Evolutionary conservation across 2,797 vertebrate species (phyloP).

Genomic region (Decapterus maruadsi): DNA sequence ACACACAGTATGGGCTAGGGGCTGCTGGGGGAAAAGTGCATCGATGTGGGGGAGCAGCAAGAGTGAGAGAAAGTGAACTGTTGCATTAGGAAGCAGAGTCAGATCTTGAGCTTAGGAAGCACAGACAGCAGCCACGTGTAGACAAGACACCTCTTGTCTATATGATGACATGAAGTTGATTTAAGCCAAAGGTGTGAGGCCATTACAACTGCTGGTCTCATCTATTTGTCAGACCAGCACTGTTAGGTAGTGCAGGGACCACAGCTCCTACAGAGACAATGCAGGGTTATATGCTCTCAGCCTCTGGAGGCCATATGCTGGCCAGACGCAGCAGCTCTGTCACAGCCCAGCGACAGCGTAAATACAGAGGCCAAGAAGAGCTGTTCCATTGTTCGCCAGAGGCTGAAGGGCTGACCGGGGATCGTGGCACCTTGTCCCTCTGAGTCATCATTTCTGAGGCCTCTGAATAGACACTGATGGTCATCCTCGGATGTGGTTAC

Average conservation of each 20-base stretch:
- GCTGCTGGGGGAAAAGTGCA: slow-evolving; percentile 66
- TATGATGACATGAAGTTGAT: slow-evolving; percentile 23
- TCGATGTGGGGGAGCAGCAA: slow-evolving; percentile 63
- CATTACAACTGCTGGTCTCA: slow-evolving; percentile 1
- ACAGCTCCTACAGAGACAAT: slow-evolving; percentile 62
- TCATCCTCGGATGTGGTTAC: slow-evolving; percentile 53
- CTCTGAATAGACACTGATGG: slow-evolving; percentile 49
- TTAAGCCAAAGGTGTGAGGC: slow-evolving; percentile 2
- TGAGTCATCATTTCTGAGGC: slow-evolving; percentile 59
- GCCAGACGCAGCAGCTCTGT: slow-evolving; percentile 75
- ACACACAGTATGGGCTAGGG: slow-evolving; percentile 33
- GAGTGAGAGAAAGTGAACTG: slow-evolving; percentile 39
- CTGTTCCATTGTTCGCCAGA: slow-evolving; percentile 76
- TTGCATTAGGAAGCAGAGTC: slow-evolving; percentile 66
- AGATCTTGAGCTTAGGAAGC: slow-evolving; percentile 31
- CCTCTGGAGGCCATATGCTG: slow-evolving; percentile 79
- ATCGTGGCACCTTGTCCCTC: slow-evolving; percentile 64
- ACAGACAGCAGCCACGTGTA: slow-evolving; percentile 39
- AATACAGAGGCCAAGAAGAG: slow-evolving; percentile 70
- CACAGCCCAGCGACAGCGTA: slow-evolving; percentile 62
- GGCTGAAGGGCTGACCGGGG: slow-evolving; percentile 38
- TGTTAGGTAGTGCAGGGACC: slow-evolving; percentile 2
- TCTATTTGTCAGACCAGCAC: slow-evolving; percentile 27
- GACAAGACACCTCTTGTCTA: slow-evolving; percentile 15
- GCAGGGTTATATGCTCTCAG: slow-evolving; percentile 60